phyloP scores from a whole-genome alignment of 2,888 invertebrate genomes.

The Calameuta pallipes region DNA sequence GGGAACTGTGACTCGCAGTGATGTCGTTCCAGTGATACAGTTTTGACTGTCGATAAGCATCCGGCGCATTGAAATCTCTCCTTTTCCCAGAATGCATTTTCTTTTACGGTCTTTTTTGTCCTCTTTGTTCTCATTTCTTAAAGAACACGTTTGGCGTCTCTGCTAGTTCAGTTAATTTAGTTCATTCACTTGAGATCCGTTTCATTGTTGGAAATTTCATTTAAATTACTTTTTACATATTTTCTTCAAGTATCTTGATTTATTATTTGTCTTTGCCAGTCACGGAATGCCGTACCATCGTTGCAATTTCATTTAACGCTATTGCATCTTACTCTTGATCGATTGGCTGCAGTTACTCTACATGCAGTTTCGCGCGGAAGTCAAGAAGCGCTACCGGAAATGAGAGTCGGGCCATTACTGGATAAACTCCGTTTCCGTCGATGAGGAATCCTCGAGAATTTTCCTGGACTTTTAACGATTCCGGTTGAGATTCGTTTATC shows the following conservation, averaged over 20 bases:
- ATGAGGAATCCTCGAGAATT: not conserved
- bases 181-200: not conserved
- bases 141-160: not conserved
- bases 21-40: not conserved
- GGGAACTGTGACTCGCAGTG: not conserved
- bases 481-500: not conserved
- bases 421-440: constrained; percentile 42
- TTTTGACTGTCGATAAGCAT: not conserved
- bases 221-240: not conserved
- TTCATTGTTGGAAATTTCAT: not conserved
- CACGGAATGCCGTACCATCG: not conserved
- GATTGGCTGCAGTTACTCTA: constrained; percentile 31
- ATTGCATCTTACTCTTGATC: constrained; percentile 1
- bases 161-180: not conserved
- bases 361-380: constrained; percentile 27
- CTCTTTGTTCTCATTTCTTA: not conserved
- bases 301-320: not conserved
- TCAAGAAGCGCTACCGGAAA: constrained; percentile 56
- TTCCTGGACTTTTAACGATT: not conserved
- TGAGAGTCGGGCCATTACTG: constrained; percentile 45
- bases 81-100: not conserved
- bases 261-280: not conserved
- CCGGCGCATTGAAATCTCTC: not conserved
- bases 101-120: not conserved
- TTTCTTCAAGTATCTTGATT: not conserved